Conservation (phyloP, 2,888 invertebrate species). For the Eupithecia vulgata region DNA sequence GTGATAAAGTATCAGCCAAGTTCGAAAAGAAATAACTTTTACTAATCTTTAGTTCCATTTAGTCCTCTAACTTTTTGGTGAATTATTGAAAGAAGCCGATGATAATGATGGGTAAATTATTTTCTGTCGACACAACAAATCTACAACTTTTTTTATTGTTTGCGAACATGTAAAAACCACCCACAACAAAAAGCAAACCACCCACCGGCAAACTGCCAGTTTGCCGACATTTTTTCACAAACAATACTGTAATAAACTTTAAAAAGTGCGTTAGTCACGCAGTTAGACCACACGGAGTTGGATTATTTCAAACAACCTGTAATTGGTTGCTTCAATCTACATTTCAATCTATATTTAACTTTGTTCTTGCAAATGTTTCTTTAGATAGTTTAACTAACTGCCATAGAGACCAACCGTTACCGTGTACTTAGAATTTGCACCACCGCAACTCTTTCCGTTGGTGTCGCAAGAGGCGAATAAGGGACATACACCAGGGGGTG, state of each 20-base stretch:
- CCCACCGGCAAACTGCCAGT: slow-evolving; percentile 27
- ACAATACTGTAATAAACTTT: slow-evolving; percentile 34
- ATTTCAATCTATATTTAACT: background rate
- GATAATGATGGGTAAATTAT: background rate
- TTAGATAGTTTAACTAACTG: too few relatives aligned
- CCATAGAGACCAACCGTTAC: background rate
- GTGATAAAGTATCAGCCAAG: background rate
- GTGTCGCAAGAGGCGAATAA: too few relatives aligned
- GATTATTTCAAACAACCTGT: background rate
- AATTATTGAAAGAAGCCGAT: background rate
- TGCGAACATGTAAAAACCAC: slow-evolving; percentile 15
- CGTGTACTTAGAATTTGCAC: too few relatives aligned
- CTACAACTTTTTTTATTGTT: slow-evolving; percentile 6
- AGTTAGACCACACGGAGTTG: slow-evolving; percentile 36
- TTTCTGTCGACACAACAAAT: background rate
- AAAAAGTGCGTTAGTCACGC: slow-evolving; percentile 41
- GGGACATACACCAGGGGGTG: too few relatives aligned
- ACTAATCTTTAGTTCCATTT: background rate
- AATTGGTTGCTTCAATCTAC: background rate
- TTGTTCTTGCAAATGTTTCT: background rate
- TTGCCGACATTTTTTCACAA: slow-evolving; percentile 18
- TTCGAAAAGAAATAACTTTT: background rate
- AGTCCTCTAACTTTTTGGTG: background rate
- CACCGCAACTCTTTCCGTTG: too few relatives aligned
- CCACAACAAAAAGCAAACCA: slow-evolving; percentile 22